A percentile compares a stretch with the other conserved stretches of the same genome.
Conservation (phyloP, 2,113 vertebrate species). For the Podarcis cretensis region DNA sequence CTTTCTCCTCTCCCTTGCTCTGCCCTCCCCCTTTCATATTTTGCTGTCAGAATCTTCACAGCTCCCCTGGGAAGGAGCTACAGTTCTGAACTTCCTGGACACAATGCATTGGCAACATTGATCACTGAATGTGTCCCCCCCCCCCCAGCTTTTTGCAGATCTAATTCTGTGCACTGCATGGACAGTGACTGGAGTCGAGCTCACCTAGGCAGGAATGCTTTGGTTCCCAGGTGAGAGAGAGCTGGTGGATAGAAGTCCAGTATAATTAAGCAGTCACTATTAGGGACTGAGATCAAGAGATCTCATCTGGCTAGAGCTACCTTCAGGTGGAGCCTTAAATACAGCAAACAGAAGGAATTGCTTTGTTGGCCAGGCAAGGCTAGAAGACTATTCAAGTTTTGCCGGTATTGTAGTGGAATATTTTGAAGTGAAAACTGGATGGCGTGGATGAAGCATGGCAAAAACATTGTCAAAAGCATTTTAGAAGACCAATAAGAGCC, state of each 20-base stretch:
- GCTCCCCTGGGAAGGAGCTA: neutral
- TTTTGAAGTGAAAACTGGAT: neutral
- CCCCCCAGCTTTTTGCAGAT: neutral
- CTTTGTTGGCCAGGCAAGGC: neutral
- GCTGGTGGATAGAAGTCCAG: neutral
- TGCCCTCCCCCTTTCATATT: constrained; percentile 4
- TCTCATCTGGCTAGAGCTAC: neutral
- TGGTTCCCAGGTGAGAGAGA: neutral
- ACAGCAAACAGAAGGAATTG: neutral
- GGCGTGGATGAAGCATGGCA: neutral
- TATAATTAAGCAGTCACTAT: neutral
- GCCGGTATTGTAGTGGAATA: neutral
- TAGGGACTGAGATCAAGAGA: neutral
- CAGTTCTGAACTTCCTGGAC: neutral
- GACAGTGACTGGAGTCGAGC: neutral
- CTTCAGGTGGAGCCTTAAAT: neutral
- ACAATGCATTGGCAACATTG: neutral
- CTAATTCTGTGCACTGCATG: neutral
- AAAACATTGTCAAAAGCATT: neutral
- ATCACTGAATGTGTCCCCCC: neutral
- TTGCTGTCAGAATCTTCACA: constrained; percentile 6
- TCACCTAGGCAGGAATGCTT: neutral
- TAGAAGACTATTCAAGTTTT: neutral
- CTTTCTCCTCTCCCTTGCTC: neutral
- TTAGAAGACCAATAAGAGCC: neutral